phyloP scores from a whole-genome alignment of 2,888 invertebrate species.

The Tricholauxania praeusta region DNA sequence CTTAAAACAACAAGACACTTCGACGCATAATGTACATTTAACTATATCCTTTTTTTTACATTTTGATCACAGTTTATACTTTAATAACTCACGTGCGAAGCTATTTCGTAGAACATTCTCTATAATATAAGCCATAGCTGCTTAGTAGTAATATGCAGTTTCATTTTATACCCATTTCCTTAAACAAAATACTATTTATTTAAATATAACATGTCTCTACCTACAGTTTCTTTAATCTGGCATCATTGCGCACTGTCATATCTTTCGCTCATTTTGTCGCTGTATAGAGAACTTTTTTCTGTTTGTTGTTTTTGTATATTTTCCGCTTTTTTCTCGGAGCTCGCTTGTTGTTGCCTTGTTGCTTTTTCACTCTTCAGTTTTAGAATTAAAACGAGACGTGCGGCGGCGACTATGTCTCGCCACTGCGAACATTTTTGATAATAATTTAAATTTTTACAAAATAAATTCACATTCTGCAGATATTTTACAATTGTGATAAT shows the following conservation, averaged over 20 bases:
- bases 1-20: no score
- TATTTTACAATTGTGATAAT: background rate
- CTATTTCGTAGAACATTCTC: no score
- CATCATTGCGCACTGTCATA: background rate
- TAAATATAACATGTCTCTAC: no score
- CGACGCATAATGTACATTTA: no score
- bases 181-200: no score
- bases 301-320: slow-evolving; percentile 3
- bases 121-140: no score
- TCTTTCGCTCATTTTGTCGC: background rate
- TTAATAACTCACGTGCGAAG: no score
- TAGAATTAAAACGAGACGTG: slow-evolving; percentile 26
- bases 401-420: slow-evolving; percentile 25
- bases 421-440: slow-evolving; percentile 4
- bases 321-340: slow-evolving; percentile 8
- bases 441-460: slow-evolving; percentile 20
- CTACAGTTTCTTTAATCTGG: no score
- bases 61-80: no score
- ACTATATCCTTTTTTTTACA: no score
- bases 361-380: slow-evolving; percentile 22
- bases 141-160: no score
- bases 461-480: background rate
- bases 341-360: slow-evolving; percentile 17
- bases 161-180: no score
- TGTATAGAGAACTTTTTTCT: slow-evolving; percentile 29